phyloP scores from a whole-genome alignment of 2,797 vertebrate genomes.

The Tinamus major region DNA sequence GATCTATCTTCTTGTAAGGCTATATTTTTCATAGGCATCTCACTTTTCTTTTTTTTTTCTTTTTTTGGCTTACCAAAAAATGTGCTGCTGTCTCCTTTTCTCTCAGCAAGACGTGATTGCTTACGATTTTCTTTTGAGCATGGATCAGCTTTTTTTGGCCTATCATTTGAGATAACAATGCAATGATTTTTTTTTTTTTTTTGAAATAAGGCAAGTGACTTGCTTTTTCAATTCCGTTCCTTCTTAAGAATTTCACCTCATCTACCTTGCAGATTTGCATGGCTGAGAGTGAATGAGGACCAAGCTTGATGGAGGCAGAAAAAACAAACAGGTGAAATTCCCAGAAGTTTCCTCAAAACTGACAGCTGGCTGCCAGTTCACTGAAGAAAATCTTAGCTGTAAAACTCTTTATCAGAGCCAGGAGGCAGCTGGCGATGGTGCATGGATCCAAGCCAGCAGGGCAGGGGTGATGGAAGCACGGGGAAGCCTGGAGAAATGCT shows the following conservation, averaged over 20 bases:
- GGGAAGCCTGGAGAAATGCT: neutral
- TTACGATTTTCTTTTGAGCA: neutral
- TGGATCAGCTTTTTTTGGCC: neutral
- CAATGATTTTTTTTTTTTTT: neutral
- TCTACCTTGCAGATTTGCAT: neutral
- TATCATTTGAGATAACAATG: neutral
- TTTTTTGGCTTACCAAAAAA: neutral
- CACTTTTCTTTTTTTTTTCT: too few species aligned
- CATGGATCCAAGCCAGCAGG: neutral
- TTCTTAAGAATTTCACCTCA: neutral
- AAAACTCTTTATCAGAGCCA: neutral
- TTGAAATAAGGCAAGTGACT: neutral
- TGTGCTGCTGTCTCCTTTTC: neutral
- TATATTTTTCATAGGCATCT: neutral
- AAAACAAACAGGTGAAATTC: neutral
- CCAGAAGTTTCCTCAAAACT: neutral
- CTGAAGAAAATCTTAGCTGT: neutral
- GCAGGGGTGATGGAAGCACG: neutral
- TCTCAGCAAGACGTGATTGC: neutral
- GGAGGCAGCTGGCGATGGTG: neutral
- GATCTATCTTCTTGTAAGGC: neutral
- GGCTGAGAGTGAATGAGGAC: neutral
- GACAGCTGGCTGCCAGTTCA: neutral
- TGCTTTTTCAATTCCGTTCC: neutral
- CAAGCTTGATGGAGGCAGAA: neutral